Evolutionary conservation across 2,797 vertebrate species (phyloP).

Genomic region (Acanthornis magna): DNA sequence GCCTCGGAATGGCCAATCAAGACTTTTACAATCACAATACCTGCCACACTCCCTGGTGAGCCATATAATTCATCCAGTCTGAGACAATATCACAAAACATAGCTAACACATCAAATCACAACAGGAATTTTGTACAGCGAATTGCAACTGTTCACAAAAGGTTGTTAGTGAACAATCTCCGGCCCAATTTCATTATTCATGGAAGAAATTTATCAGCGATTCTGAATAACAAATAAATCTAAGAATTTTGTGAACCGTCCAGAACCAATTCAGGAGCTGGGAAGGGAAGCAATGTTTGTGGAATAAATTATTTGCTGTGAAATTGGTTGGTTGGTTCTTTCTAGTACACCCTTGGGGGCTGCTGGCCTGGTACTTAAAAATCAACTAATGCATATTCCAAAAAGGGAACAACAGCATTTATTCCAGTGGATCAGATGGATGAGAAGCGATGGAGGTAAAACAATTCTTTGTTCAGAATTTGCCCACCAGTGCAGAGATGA

Average conservation of each 20-base stretch:
- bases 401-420: slow-evolving; percentile 2
- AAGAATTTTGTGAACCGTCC: neutral
- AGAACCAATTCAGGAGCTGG: neutral
- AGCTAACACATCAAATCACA: slow-evolving; percentile 30
- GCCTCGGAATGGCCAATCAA: slow-evolving; percentile 42
- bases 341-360: neutral
- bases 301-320: slow-evolving; percentile 38
- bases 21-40: slow-evolving; percentile 28
- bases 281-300: neutral
- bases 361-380: slow-evolving; percentile 33
- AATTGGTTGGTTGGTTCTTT: slow-evolving; percentile 1
- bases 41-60: slow-evolving; percentile 21
- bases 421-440: neutral
- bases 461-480: neutral
- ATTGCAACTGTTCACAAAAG: slow-evolving; percentile 9
- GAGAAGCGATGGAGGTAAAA: neutral
- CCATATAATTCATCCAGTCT: neutral
- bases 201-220: slow-evolving; percentile 23
- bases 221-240: slow-evolving; percentile 37
- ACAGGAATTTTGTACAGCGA: neutral
- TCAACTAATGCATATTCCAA: slow-evolving; percentile 16
- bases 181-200: slow-evolving; percentile 35
- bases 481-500: neutral
- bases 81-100: slow-evolving; percentile 12
- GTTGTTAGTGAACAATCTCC: slow-evolving; percentile 37